Percentiles rank a stretch among this genome's conserved stretches.
These are phyloP conservation scores for Mycetomoellerius zeteki DNA, from an alignment of 1,140 invertebrate species.

Conservation along the genomic window DNA sequence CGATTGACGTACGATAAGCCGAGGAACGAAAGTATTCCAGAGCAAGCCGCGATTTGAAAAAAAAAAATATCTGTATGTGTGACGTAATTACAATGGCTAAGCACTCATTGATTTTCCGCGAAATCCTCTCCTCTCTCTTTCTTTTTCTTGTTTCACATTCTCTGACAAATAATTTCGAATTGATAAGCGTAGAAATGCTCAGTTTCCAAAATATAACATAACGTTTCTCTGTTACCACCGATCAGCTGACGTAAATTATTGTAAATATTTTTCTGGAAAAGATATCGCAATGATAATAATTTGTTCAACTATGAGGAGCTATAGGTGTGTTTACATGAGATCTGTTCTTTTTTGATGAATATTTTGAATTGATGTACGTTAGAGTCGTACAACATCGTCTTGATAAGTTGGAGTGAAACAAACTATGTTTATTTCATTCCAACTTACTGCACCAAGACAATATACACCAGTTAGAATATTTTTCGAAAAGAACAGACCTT, in stretches of 20 bases:
- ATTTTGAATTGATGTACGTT: no score
- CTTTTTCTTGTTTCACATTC: neutral
- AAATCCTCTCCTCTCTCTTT: neutral
- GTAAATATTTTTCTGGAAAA: neutral
- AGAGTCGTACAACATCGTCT: no score
- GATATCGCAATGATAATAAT: neutral
- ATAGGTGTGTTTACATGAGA: no score
- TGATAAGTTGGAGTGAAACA: no score
- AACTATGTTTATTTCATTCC: no score
- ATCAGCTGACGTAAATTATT: neutral
- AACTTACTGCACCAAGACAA: no score
- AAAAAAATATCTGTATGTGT: neutral
- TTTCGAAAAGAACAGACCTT: no score
- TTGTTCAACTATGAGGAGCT: neutral
- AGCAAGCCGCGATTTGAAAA: neutral
- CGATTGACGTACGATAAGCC: neutral
- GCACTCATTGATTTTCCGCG: slow-evolving; percentile 26
- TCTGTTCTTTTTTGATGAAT: no score
- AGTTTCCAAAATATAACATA: neutral
- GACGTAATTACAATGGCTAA: slow-evolving; percentile 38
- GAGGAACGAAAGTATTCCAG: neutral
- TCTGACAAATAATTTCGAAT: neutral
- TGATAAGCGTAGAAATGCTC: neutral
- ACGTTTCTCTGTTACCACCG: neutral
- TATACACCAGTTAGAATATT: no score